These are phyloP conservation scores for Balaenoptera acutorostrata DNA, from an alignment of 2,113 vertebrate genomes.

Conservation along the genomic window DNA sequence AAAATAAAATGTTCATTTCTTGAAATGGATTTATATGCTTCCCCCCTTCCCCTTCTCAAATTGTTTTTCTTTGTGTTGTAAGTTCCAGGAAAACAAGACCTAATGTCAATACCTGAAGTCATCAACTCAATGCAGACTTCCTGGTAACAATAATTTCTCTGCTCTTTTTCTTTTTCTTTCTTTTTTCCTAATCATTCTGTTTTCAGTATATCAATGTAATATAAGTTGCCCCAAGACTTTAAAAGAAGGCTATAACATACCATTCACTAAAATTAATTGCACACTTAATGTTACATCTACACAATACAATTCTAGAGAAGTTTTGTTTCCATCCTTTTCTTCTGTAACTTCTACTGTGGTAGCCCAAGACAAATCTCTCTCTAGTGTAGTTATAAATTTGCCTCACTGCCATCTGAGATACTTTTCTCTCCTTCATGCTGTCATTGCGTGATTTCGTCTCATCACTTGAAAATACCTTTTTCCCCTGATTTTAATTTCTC, in stretches of 20 bases:
- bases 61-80: background rate
- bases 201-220: background rate
- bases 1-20: background rate
- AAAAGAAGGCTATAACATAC: background rate
- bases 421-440: background rate
- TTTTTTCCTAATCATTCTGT: background rate
- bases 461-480: background rate
- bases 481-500: background rate
- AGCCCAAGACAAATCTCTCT: background rate
- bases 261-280: background rate
- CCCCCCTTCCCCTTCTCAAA: background rate
- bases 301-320: background rate
- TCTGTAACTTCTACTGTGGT: background rate
- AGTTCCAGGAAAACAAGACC: background rate
- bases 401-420: background rate
- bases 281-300: background rate
- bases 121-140: background rate
- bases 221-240: background rate
- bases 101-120: background rate
- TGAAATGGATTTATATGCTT: background rate
- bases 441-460: conserved; percentile 1
- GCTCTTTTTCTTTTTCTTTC: background rate
- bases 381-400: background rate
- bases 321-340: background rate
- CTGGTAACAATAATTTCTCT: background rate